Evolutionary conservation across 2,888 invertebrate species (phyloP).

Genomic region (Pseudococcus jackbeardsleyi): DNA sequence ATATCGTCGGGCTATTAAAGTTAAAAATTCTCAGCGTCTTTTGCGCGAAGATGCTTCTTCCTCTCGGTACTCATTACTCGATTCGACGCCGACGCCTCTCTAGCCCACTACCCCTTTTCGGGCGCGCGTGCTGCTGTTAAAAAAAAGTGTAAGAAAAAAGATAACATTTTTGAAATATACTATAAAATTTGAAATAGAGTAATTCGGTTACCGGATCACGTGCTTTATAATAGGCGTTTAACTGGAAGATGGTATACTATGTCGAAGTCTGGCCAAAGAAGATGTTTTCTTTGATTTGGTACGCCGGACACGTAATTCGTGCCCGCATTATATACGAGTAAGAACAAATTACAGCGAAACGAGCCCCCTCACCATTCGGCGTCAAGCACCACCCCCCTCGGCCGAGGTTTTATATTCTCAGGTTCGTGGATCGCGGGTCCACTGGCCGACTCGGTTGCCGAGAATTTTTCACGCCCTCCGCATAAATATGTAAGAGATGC

Average conservation of each 20-base stretch:
- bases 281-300: constrained; percentile 55
- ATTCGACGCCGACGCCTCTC: neutral
- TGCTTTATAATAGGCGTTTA: constrained; percentile 63
- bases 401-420: constrained; percentile 27
- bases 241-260: constrained; percentile 55
- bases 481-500: constrained; percentile 64
- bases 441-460: neutral
- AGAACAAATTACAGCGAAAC: constrained; percentile 59
- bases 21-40: constrained; percentile 53
- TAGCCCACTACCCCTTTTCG: neutral
- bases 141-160: constrained; percentile 37
- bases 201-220: constrained; percentile 64
- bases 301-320: constrained; percentile 62
- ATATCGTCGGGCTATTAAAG: constrained; percentile 58
- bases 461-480: constrained; percentile 54
- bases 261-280: constrained; percentile 58
- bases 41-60: neutral
- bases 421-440: constrained; percentile 43
- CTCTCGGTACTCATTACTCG: neutral
- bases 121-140: neutral
- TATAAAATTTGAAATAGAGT: constrained; percentile 58
- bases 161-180: constrained; percentile 57
- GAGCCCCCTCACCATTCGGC: neutral
- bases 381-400: neutral
- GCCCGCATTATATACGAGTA: constrained; percentile 60